Base-by-base conservation (phyloP, 2,888 invertebrate genomes). In the Aspidiotus destructor region DNA sequence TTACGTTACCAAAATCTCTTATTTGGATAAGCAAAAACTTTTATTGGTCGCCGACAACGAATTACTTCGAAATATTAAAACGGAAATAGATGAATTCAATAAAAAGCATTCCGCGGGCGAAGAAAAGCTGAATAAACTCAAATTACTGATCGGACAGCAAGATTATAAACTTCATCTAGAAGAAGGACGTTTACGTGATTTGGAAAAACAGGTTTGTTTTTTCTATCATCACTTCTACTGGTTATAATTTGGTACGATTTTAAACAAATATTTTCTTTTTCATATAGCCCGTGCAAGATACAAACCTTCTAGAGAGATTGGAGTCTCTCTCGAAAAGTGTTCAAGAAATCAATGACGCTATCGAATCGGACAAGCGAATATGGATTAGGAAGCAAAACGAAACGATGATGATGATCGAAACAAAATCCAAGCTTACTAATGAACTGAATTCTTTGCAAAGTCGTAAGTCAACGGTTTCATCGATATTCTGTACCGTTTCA, bases 321-420 rank as follows among this genome's bases (percentile, higher is more conserved):
- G 81, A 82, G 60, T 77, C 79, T 73, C 75, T 81, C 6, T 68
- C 78, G 61, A 80, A 79, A 63, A 76, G 79, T 53, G 78, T 79
- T 72, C 81, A 82, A 71, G 82, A 82, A 28, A 77, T 82, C 2
- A 83, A 85, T 58, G 81, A 81, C 70, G 82, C 83, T 73, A 85
- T 86, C 15, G 83, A 85, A 73, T 78, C 80, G 62, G 76, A 85
- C 73, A 87, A 90, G 76, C 82, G 84, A 73, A 84, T 85, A 76
- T 91, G 91, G 91, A 78, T 91, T 72, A 82, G 88, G 62, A 82
- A 87, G 72, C 89, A 91, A 76, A 85, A 85, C 0, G 84, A 86
- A 75, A 83, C 88, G 69, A 84, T 89, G 1, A 80, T 81, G 71
- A 77, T 90, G 15, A 83, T 87, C 0, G 81, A 86, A 70, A 85